phyloP scores from a whole-genome alignment of 2,797 vertebrate species.

The Parotocinclus haroldoi region DNA sequence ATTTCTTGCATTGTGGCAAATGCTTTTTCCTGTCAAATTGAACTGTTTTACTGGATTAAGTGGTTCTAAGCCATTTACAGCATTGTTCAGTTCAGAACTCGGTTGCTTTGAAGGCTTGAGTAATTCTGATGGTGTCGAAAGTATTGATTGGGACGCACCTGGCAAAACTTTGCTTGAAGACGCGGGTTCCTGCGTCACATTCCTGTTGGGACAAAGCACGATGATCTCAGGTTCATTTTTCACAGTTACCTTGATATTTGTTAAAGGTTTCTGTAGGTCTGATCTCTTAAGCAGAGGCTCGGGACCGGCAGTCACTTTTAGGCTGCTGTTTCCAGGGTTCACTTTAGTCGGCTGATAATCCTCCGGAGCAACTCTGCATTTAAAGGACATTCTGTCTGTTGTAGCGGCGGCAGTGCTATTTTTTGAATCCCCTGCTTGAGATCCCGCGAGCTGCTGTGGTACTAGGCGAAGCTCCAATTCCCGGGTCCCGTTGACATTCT shows the following conservation, averaged over 20 bases:
- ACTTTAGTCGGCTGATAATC: conserved; percentile 50
- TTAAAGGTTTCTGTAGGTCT: conserved; percentile 33
- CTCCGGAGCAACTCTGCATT: conserved; percentile 50
- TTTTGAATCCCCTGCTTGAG: conserved; percentile 56
- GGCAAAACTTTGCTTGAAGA: conserved; percentile 30
- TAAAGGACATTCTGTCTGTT: conserved; percentile 54
- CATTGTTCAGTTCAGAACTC: conserved; percentile 27
- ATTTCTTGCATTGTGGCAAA: conserved; percentile 12
- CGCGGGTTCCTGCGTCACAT: conserved; percentile 14
- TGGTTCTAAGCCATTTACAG: conserved; percentile 5
- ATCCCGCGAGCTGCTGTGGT: conserved; percentile 62
- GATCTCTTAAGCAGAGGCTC: conserved; percentile 42
- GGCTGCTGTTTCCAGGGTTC: conserved; percentile 50
- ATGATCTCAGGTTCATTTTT: conserved; percentile 53
- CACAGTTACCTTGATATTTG: conserved; percentile 37
- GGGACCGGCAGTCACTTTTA: conserved; percentile 44
- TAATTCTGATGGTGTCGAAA: conserved; percentile 29
- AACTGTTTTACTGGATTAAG: conserved; percentile 26
- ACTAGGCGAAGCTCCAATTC: conserved; percentile 85
- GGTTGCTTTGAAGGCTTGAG: conserved; percentile 35
- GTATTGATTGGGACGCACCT: conserved; percentile 8
- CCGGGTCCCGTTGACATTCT: conserved; percentile 85
- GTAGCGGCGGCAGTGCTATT: conserved; percentile 36
- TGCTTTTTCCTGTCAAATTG: conserved; percentile 18
- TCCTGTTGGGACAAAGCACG: conserved; percentile 33